Conservation (phyloP, 2,113 vertebrate genomes). For the Circaetus gallicus region DNA sequence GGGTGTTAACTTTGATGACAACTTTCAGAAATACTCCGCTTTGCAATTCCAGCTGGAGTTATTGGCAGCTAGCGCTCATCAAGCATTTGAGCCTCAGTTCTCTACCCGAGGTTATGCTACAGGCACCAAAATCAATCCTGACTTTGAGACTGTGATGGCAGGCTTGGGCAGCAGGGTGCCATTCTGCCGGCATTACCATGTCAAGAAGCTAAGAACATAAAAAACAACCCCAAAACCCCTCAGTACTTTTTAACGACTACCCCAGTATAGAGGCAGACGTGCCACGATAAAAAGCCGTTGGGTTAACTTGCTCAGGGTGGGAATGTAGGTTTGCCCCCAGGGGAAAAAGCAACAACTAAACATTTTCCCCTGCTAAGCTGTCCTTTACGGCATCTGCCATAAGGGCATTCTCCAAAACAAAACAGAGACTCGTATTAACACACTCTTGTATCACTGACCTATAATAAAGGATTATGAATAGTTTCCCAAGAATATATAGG, state of each 20-base stretch:
- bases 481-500: neutral
- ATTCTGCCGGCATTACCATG: neutral
- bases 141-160: neutral
- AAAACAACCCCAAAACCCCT: neutral
- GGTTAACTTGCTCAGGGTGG: neutral
- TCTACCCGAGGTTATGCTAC: neutral
- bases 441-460: neutral
- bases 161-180: neutral
- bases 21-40: neutral
- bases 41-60: neutral
- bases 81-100: neutral
- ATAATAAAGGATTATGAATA: conserved; percentile 1
- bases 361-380: neutral
- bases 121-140: neutral
- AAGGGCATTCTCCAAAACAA: neutral
- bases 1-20: neutral
- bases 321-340: neutral
- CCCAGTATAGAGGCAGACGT: neutral
- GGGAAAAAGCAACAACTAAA: neutral
- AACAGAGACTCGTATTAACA: neutral
- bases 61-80: neutral
- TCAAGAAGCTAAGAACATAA: neutral
- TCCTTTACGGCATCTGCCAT: neutral
- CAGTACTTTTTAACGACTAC: neutral
- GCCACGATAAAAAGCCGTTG: neutral